Evolutionary conservation across 2,888 invertebrate species (phyloP).

Genomic region (Chymomyza caudatula): DNA sequence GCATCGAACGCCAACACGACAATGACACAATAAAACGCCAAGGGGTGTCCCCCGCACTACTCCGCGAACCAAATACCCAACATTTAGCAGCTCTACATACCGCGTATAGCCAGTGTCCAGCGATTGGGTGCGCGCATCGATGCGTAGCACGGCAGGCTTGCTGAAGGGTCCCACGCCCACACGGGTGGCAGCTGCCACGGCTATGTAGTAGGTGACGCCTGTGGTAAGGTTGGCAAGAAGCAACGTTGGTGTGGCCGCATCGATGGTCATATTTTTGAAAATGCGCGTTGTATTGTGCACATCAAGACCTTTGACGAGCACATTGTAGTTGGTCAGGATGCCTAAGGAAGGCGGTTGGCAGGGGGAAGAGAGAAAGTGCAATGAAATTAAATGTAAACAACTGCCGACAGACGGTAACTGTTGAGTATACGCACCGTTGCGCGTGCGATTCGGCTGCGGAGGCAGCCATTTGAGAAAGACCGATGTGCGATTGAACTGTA

Average conservation of each 20-base stretch:
- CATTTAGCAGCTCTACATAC: slow-evolving; percentile 41
- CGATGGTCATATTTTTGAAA: slow-evolving; percentile 85
- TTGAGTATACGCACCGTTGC: slow-evolving; percentile 83
- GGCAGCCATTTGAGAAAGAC: slow-evolving; percentile 91
- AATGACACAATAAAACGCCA: slow-evolving; percentile 39
- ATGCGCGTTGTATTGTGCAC: slow-evolving; percentile 80
- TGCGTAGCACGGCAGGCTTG: slow-evolving; percentile 82
- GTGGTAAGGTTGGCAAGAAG: slow-evolving; percentile 89
- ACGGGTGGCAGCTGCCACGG: slow-evolving; percentile 89
- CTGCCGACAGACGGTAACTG: slow-evolving; percentile 8
- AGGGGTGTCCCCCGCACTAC: background rate
- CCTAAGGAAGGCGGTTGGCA: slow-evolving; percentile 80
- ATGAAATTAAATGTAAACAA: slow-evolving; percentile 59
- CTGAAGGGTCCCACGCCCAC: slow-evolving; percentile 90
- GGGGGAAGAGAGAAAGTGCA: slow-evolving; percentile 24
- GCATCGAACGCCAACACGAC: slow-evolving; percentile 15
- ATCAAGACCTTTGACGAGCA: slow-evolving; percentile 82
- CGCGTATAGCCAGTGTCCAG: slow-evolving; percentile 79
- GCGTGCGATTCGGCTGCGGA: slow-evolving; percentile 83
- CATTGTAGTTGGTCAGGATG: slow-evolving; percentile 89
- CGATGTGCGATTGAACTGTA: slow-evolving; percentile 88
- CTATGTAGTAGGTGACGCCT: slow-evolving; percentile 89
- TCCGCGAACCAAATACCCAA: background rate
- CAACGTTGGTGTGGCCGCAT: slow-evolving; percentile 84
- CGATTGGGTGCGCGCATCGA: slow-evolving; percentile 81